Evolutionary conservation across 1,140 invertebrate genomes (phyloP), one percentile per base, ranked within the genome.

Genomic region (Pygmarrhopalites habei): DNA sequence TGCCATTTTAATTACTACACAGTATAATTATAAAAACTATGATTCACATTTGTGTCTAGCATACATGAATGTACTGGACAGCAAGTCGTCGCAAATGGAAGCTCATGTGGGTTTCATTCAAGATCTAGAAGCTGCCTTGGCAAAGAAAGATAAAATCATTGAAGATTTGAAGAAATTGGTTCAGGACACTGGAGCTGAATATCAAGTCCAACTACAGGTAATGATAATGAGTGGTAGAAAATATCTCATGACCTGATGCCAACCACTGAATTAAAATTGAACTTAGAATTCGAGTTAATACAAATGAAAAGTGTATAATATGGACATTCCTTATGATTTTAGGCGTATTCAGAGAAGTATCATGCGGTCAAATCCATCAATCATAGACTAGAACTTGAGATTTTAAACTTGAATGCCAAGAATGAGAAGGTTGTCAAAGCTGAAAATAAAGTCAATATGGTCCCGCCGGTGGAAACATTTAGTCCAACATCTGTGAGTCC

Each of bases 311-410:
- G n/a, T n/a, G n/a, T n/a, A n/a, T n/a, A n/a, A n/a, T n/a, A n/a
- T n/a, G n/a, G n/a, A n/a, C n/a, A n/a, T n/a, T n/a, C n/a, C n/a
- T n/a, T n/a, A n/a, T n/a, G n/a, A 47, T n/a, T 52, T 28, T 39
- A 73, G 73, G 81, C 85, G 2, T 77, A 87, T 1, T 85, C 86
- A 70, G 85, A 83, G 46, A 88, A 88, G 72, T 89, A 88, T 72
- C 78, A 81, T 55, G 80, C 82, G 5, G 82, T 87, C 67, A 80
- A 83, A 69, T 77, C 81, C 28, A 83, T 86, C 29, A 85, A 85
- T 73, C 77, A 84, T 60, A 77, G 82, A 39, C 75, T 85, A 58
- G 86, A 88, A 70, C 80, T 82, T 41, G 81, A 84, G 60, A 82
- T 85, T 5, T 75, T 87, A 52, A 83, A 87, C 71, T 73, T 85